Conservation (phyloP, 2,797 vertebrate species). For the Lates japonicus region DNA sequence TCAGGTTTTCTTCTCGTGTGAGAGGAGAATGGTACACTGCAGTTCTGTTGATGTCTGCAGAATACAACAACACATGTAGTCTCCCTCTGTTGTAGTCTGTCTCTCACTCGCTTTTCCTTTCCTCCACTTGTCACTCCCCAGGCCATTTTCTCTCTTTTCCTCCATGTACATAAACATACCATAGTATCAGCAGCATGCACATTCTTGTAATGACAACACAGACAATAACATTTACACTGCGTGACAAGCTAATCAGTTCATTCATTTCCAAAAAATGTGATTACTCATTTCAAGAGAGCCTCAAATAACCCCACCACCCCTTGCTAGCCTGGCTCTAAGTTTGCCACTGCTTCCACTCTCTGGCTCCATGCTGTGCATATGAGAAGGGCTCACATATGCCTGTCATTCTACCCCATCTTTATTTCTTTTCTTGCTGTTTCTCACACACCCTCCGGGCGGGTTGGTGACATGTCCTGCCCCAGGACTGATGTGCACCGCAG, state of each 20-base stretch:
- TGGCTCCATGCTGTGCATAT: neutral
- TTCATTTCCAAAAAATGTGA: neutral
- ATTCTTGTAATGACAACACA: neutral
- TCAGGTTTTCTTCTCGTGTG: slow-evolving; percentile 56
- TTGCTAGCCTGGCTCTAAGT: neutral
- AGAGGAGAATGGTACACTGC: slow-evolving; percentile 43
- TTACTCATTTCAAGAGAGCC: neutral
- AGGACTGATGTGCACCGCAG: neutral
- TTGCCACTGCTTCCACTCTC: neutral
- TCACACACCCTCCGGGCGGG: slow-evolving; percentile 23
- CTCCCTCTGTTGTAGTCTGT: neutral
- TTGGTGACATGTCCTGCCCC: neutral
- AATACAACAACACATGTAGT: slow-evolving; percentile 42
- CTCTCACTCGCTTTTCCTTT: slow-evolving; percentile 13
- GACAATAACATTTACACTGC: neutral
- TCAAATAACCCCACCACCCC: neutral
- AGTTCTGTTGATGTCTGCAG: slow-evolving; percentile 63
- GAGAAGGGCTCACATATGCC: neutral
- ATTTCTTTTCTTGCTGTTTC: neutral
- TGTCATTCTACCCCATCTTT: neutral
- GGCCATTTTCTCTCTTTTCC: neutral
- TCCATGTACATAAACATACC: neutral
- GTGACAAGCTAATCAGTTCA: neutral
- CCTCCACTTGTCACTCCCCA: neutral
- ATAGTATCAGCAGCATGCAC: neutral